These are phyloP conservation scores for Equus przewalskii DNA, from an alignment of 2,113 vertebrate species.

Conservation along the genomic window DNA sequence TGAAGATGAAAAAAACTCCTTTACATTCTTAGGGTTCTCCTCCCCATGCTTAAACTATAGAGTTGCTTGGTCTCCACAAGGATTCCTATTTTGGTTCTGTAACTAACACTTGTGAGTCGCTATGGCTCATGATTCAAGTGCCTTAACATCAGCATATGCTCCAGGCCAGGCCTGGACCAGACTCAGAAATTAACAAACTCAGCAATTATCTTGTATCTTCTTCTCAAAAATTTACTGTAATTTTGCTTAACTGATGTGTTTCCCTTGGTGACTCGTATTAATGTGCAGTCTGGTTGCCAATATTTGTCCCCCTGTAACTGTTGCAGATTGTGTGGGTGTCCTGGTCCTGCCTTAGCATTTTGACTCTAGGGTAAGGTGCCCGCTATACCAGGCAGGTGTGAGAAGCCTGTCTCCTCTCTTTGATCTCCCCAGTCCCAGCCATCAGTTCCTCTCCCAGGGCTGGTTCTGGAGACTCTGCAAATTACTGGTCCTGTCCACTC, in stretches of 20 bases:
- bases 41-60: not conserved
- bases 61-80: not conserved
- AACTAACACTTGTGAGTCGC: not conserved
- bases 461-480: not conserved
- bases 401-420: not conserved
- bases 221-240: constrained; percentile 7
- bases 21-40: not conserved
- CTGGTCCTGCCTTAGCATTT: not conserved
- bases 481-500: not conserved
- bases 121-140: constrained; percentile 16
- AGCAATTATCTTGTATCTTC: not conserved
- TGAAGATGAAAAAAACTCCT: constrained; percentile 9
- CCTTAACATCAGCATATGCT: not conserved
- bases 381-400: not conserved
- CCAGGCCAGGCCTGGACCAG: not conserved
- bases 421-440: not conserved
- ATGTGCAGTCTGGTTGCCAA: not conserved
- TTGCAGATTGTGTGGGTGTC: not conserved
- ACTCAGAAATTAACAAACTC: constrained; percentile 28
- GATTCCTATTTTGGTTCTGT: not conserved
- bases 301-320: not conserved
- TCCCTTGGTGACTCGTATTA: not conserved
- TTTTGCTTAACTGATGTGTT: not conserved
- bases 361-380: not conserved
- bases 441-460: not conserved